Conservation (phyloP, 2,888 invertebrate species). For the Troglohyphantes excavatus region DNA sequence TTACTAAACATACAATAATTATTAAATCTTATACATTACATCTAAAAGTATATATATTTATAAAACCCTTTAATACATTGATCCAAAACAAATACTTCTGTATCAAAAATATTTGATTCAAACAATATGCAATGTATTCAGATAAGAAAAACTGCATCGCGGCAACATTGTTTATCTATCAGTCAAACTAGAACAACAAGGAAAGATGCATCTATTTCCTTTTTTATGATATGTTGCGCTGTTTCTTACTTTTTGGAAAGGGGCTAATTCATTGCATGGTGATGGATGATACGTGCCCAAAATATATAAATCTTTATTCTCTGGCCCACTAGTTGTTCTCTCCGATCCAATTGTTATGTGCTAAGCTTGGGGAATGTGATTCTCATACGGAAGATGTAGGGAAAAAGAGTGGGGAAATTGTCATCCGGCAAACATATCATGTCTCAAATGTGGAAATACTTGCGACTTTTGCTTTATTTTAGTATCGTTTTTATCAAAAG, state of each 20-base stretch:
- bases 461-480: neutral
- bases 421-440: neutral
- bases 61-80: no score
- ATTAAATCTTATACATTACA: no score
- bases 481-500: neutral
- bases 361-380: slow-evolving; percentile 5
- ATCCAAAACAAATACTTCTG: no score
- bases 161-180: slow-evolving; percentile 9
- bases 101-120: neutral
- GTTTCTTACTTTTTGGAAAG: slow-evolving; percentile 4
- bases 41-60: no score
- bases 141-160: neutral
- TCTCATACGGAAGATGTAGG: neutral
- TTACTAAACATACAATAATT: no score
- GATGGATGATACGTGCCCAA: slow-evolving; percentile 4
- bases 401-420: neutral
- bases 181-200: slow-evolving; percentile 4
- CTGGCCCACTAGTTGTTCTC: neutral
- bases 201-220: neutral
- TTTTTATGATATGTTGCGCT: slow-evolving; percentile 9
- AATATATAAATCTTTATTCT: slow-evolving; percentile 9
- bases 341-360: neutral
- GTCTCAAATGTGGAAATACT: neutral
- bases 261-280: neutral
- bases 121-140: neutral